Conservation (phyloP, 2,797 vertebrate species). For the Artibeus jamaicensis region DNA sequence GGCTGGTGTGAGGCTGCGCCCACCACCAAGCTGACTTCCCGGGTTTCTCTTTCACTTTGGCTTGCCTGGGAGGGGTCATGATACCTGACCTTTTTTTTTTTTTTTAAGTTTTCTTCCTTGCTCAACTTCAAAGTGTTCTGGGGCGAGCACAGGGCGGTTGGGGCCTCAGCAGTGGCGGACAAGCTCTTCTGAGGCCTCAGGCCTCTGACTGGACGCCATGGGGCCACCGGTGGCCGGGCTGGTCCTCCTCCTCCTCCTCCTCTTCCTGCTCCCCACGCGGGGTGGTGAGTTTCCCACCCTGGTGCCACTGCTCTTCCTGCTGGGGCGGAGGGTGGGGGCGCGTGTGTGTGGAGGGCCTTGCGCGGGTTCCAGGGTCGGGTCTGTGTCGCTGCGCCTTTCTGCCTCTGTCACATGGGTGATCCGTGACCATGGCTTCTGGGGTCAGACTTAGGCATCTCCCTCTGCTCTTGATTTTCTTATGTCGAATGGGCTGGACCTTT, state of each 20-base stretch:
- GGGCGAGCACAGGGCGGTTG: neutral
- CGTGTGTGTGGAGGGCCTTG: neutral
- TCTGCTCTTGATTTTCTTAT: neutral
- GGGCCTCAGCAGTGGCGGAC: neutral
- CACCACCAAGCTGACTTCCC: neutral
- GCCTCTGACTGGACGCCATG: neutral
- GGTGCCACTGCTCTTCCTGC: neutral
- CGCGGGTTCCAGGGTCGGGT: neutral
- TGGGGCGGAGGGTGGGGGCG: neutral
- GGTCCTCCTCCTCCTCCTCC: neutral
- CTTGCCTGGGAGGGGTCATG: neutral
- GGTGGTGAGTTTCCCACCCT: conserved; percentile 42
- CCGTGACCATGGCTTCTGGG: too few relatives aligned
- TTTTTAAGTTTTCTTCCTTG: neutral
- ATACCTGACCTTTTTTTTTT: neutral
- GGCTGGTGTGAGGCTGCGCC: neutral
- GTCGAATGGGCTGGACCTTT: neutral
- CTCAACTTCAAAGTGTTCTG: neutral
- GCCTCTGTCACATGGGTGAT: neutral
- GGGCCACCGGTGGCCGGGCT: neutral
- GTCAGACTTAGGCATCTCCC: neutral
- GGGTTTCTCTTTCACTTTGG: conserved; percentile 63
- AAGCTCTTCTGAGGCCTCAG: neutral
- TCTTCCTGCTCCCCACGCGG: neutral
- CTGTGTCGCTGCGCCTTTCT: neutral